Percentiles rank a stretch among this genome's conserved stretches.
These are phyloP conservation scores for Leptothorax acervorum DNA, from an alignment of 2,888 invertebrate genomes.

Conservation along the genomic window DNA sequence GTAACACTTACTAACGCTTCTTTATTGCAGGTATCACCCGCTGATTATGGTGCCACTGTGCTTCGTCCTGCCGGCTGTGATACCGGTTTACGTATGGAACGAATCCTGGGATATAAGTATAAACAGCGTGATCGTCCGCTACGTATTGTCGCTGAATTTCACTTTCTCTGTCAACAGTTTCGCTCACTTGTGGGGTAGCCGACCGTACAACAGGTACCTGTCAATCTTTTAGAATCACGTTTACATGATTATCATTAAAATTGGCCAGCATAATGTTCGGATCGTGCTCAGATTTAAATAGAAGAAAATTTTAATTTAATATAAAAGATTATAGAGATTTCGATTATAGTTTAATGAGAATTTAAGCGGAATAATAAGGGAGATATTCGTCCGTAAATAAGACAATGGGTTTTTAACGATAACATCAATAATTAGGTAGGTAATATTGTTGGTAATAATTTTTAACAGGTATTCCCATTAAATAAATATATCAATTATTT, in stretches of 20 bases:
- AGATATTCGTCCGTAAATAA: neutral
- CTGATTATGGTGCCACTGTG: conserved; percentile 86
- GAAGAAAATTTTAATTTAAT: neutral
- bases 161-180: conserved; percentile 89
- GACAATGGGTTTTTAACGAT: neutral
- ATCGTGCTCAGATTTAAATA: neutral
- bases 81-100: conserved; percentile 88
- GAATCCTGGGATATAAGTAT: conserved; percentile 85
- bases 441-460: neutral
- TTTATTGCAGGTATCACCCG: conserved; percentile 86
- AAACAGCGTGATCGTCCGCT: conserved; percentile 85
- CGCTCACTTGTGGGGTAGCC: conserved; percentile 87
- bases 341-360: neutral
- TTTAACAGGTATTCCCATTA: neutral
- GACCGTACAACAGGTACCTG: conserved; percentile 85
- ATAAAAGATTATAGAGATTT: neutral
- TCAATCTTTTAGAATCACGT: conserved; percentile 1
- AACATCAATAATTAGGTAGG: neutral
- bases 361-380: neutral
- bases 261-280: neutral
- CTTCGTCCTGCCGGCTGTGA: conserved; percentile 87
- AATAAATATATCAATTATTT: neutral
- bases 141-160: conserved; percentile 87
- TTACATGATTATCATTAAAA: neutral
- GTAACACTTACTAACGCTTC: neutral